Evolutionary conservation across 2,888 invertebrate genomes (phyloP).

Genomic region (Frankliniella fusca): DNA sequence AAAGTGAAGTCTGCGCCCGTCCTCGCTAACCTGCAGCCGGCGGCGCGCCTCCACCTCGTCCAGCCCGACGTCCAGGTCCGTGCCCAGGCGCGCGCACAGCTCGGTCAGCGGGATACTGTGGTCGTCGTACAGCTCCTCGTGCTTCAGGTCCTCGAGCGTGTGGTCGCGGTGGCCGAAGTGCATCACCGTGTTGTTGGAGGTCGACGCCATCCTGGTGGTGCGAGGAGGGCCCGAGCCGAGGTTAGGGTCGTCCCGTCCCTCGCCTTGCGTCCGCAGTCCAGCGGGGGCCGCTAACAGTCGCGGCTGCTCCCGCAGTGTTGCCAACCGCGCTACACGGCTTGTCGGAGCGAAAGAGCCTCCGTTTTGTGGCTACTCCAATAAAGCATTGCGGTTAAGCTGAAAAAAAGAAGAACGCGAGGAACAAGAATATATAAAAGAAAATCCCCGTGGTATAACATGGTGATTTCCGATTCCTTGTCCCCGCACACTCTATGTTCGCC

Average conservation of each 20-base stretch:
- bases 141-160: conserved; percentile 21
- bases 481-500: no score
- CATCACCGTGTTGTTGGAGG: background rate
- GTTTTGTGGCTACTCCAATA: no score
- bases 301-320: no score
- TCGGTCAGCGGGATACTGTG: background rate
- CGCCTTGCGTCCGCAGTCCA: background rate
- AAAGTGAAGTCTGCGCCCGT: no score
- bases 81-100: background rate
- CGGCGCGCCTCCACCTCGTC: conserved; percentile 45
- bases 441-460: no score
- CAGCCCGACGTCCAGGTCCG: conserved; percentile 43
- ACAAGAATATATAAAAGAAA: no score
- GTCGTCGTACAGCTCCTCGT: conserved; percentile 15
- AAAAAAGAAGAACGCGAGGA: no score
- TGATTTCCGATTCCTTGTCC: no score
- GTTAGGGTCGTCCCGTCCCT: background rate
- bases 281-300: no score
- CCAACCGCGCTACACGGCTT: no score
- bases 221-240: background rate
- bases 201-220: background rate
- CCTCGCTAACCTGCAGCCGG: conserved; percentile 38
- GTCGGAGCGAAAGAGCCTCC: no score
- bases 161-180: background rate
- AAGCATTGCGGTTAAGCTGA: no score